Evolutionary conservation across 2,113 vertebrate species (phyloP).

Genomic region (Seriola aureovittata): DNA sequence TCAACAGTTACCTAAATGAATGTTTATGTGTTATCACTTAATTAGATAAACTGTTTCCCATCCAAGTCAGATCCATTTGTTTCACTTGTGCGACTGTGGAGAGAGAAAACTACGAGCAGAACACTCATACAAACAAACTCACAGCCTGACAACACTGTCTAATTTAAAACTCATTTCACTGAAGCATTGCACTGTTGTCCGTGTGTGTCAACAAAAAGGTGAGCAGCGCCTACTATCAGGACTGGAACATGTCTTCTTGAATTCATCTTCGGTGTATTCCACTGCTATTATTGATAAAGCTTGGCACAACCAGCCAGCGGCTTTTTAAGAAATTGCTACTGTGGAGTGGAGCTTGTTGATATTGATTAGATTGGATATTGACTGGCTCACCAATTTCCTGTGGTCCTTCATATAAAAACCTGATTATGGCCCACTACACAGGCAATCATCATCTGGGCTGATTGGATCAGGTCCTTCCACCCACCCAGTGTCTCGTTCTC

Average conservation of each 20-base stretch:
- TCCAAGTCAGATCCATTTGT: conserved; percentile 18
- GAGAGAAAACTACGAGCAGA: conserved; percentile 3
- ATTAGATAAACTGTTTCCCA: conserved; percentile 14
- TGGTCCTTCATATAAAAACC: conserved; percentile 66
- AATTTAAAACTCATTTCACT: conserved; percentile 37
- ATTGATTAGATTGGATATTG: conserved; percentile 79
- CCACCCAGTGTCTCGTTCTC: background rate
- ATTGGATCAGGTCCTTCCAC: conserved; percentile 58
- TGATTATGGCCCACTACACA: conserved; percentile 63
- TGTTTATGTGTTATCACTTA: conserved; percentile 21
- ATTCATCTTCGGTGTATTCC: background rate
- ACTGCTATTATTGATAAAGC: conserved; percentile 44
- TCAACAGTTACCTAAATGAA: conserved; percentile 8
- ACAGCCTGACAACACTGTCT: background rate
- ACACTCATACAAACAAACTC: conserved; percentile 11
- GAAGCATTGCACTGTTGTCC: background rate
- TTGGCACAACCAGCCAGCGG: conserved; percentile 19
- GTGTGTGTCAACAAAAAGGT: conserved; percentile 30
- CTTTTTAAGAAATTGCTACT: conserved; percentile 61
- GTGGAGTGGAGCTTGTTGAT: conserved; percentile 51
- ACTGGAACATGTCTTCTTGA: background rate
- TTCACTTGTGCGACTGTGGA: conserved; percentile 16
- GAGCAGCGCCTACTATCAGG: conserved; percentile 7
- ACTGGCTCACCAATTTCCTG: conserved; percentile 62
- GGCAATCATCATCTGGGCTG: conserved; percentile 56